phyloP scores from a whole-genome alignment of 2,888 invertebrate genomes.

The Eilema griseolum region DNA sequence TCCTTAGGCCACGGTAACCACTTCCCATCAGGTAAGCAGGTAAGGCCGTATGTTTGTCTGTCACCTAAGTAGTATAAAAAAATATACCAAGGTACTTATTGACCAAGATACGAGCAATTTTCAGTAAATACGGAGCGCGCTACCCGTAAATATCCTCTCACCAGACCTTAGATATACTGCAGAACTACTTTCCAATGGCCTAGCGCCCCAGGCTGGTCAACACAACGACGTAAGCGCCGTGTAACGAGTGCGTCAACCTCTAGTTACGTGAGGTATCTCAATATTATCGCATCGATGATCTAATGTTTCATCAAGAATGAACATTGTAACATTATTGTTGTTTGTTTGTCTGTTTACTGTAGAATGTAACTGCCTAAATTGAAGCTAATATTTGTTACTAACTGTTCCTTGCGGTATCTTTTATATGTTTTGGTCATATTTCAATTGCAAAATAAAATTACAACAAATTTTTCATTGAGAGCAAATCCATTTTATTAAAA shows the following conservation, averaged over 20 bases:
- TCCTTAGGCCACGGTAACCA: no score
- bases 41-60: no score
- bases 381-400: not conserved
- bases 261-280: not conserved
- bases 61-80: no score
- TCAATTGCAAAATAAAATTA: no score
- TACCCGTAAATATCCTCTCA: not conserved
- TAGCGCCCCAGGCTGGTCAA: not conserved
- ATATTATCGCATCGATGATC: not conserved
- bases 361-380: not conserved
- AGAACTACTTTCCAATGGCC: not conserved
- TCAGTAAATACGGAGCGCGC: not conserved
- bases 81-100: no score
- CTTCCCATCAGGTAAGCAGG: no score
- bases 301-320: not conserved
- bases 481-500: no score
- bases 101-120: not conserved
- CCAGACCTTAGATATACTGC: not conserved
- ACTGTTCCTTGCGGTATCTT: no score
- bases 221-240: not conserved
- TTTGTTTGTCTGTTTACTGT: not conserved
- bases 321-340: not conserved
- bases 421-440: not conserved
- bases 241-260: not conserved
- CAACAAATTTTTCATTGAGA: no score